Evolutionary conservation across 2,888 invertebrate species (phyloP).

Genomic region (Catocala nupta): DNA sequence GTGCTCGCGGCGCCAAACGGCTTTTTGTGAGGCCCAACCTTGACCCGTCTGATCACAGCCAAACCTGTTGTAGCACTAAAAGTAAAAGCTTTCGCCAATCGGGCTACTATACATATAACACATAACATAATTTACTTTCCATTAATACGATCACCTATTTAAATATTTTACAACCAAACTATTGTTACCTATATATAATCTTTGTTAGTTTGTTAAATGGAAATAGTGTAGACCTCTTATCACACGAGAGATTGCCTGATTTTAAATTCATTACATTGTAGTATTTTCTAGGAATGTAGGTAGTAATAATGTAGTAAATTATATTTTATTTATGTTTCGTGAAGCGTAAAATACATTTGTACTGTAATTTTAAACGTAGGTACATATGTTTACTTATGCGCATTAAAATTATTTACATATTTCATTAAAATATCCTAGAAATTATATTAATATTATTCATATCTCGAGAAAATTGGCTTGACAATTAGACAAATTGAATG

Average conservation of each 20-base stretch:
- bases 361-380: too few relatives aligned
- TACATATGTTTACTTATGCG: too few relatives aligned
- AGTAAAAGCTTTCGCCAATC: slow-evolving; percentile 81
- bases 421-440: not conserved
- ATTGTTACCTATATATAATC: not conserved
- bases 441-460: not conserved
- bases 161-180: not conserved
- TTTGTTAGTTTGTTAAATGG: not conserved
- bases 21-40: slow-evolving; percentile 75
- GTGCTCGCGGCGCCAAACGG: slow-evolving; percentile 70
- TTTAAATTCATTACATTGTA: too few relatives aligned
- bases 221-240: not conserved
- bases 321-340: too few relatives aligned
- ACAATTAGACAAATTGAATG: not conserved
- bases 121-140: slow-evolving; percentile 27
- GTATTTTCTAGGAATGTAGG: too few relatives aligned
- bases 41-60: slow-evolving; percentile 75
- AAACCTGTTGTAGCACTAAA: slow-evolving; percentile 78
- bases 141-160: slow-evolving; percentile 15
- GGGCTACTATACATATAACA: slow-evolving; percentile 44
- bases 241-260: not conserved
- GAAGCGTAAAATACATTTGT: too few relatives aligned
- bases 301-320: too few relatives aligned
- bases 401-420: too few relatives aligned
- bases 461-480: not conserved